These are phyloP conservation scores for Pangasius mekongensis DNA, from an alignment of 2,797 vertebrate genomes.

Conservation along the genomic window DNA sequence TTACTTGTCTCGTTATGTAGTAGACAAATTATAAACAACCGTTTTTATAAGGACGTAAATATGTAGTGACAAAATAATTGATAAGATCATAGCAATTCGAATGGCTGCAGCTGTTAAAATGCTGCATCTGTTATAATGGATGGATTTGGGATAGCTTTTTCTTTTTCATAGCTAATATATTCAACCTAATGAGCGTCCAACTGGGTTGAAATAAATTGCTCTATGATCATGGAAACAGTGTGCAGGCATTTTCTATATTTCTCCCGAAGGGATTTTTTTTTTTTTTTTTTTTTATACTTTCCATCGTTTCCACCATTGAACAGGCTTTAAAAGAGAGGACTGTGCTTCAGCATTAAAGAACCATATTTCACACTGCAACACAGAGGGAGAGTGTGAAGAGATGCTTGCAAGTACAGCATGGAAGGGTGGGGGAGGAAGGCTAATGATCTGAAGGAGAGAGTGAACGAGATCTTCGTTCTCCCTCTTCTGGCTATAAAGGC, in stretches of 20 bases:
- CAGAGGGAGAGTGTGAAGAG: constrained; percentile 2
- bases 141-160: background rate
- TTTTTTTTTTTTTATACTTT: background rate
- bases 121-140: background rate
- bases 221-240: background rate
- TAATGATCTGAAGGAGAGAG: constrained; percentile 6
- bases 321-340: constrained; percentile 11
- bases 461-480: constrained; percentile 28
- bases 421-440: constrained; percentile 24
- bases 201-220: constrained; percentile 20
- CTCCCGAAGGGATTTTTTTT: constrained; percentile 8
- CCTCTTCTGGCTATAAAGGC: constrained; percentile 45
- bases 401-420: constrained; percentile 19
- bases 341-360: constrained; percentile 17
- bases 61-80: background rate
- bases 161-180: background rate
- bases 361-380: constrained; percentile 32
- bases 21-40: background rate
- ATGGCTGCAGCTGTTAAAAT: background rate
- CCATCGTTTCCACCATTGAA: background rate
- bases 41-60: background rate
- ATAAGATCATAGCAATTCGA: background rate
- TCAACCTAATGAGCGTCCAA: background rate
- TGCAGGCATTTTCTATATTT: background rate
- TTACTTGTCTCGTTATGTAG: background rate